A percentile compares a stretch with the other conserved stretches of the same genome.
Conservation (phyloP, 2,888 invertebrate genomes). For the Hypercompe scribonia region DNA sequence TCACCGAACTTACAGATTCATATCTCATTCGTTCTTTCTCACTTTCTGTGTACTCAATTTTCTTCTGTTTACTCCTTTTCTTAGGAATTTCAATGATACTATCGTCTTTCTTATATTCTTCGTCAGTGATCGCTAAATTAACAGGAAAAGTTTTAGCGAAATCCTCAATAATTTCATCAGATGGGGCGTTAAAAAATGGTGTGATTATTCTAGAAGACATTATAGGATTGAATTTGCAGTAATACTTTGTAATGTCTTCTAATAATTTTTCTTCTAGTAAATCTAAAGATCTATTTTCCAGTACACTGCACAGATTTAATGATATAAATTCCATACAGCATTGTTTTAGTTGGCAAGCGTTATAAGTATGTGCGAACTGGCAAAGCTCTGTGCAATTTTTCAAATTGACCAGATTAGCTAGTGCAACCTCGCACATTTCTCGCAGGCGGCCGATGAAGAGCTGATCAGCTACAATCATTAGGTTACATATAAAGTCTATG, state of each 20-base stretch:
- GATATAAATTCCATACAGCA: slow-evolving; percentile 93
- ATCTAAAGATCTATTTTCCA: slow-evolving; percentile 90
- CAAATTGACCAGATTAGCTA: slow-evolving; percentile 89
- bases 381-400: slow-evolving; percentile 92
- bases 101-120: slow-evolving; percentile 83
- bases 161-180: slow-evolving; percentile 85
- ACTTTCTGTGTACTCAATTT: slow-evolving; percentile 78
- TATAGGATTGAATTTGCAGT: slow-evolving; percentile 87
- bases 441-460: slow-evolving; percentile 90
- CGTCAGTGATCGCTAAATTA: slow-evolving; percentile 79
- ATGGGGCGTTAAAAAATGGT: slow-evolving; percentile 88
- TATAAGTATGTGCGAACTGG: slow-evolving; percentile 91
- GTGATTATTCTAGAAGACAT: slow-evolving; percentile 89
- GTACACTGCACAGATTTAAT: slow-evolving; percentile 90
- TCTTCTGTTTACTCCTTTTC: slow-evolving; percentile 80
- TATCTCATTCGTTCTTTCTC: slow-evolving; percentile 79
- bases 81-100: slow-evolving; percentile 66
- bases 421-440: slow-evolving; percentile 90
- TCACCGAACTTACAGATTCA: slow-evolving; percentile 78
- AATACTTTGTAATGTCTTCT: slow-evolving; percentile 89
- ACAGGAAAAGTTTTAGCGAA: slow-evolving; percentile 75
- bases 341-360: slow-evolving; percentile 90
- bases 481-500: slow-evolving; percentile 90
- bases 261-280: slow-evolving; percentile 87
- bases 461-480: slow-evolving; percentile 93